Evolutionary conservation across 2,888 invertebrate species (phyloP).

Genomic region (Agrilus mali): DNA sequence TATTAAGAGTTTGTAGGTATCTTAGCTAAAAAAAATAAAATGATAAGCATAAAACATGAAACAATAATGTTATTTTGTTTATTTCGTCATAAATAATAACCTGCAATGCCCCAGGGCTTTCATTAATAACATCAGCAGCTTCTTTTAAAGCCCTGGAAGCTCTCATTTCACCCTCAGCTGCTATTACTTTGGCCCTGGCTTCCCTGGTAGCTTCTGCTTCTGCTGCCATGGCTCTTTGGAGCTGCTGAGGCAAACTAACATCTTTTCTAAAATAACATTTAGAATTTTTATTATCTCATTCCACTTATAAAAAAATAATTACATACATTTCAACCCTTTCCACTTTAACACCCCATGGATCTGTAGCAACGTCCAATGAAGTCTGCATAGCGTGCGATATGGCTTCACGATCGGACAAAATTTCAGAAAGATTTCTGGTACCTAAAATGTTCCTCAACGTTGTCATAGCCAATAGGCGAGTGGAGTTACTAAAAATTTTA

Average conservation of each 20-base stretch:
- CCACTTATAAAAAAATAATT: neutral
- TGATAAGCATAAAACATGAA: conserved; percentile 7
- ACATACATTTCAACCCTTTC: conserved; percentile 87
- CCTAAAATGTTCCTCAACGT: conserved; percentile 84
- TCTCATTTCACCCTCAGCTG: conserved; percentile 77
- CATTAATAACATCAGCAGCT: conserved; percentile 74
- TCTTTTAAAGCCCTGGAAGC: conserved; percentile 76
- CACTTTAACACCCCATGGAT: conserved; percentile 88
- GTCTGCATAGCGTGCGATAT: conserved; percentile 86
- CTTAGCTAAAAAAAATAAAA: conserved; percentile 60
- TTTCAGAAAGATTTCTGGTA: conserved; percentile 81
- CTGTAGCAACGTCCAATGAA: conserved; percentile 74
- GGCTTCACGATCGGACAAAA: conserved; percentile 81
- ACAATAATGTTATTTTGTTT: neutral
- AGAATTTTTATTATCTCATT: too few species aligned
- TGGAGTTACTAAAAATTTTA: conserved; percentile 61
- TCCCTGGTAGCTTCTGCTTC: conserved; percentile 72
- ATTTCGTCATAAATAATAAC: conserved; percentile 21
- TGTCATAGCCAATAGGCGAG: conserved; percentile 69
- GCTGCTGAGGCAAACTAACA: conserved; percentile 60
- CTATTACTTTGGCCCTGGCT: conserved; percentile 68
- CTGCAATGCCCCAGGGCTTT: conserved; percentile 71
- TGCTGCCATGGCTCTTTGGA: conserved; percentile 73
- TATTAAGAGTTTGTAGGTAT: conserved; percentile 82
- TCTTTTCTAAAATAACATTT: conserved; percentile 64